These are phyloP conservation scores for Tachycineta bicolor DNA, from an alignment of 2,113 vertebrate species.

Conservation along the genomic window DNA sequence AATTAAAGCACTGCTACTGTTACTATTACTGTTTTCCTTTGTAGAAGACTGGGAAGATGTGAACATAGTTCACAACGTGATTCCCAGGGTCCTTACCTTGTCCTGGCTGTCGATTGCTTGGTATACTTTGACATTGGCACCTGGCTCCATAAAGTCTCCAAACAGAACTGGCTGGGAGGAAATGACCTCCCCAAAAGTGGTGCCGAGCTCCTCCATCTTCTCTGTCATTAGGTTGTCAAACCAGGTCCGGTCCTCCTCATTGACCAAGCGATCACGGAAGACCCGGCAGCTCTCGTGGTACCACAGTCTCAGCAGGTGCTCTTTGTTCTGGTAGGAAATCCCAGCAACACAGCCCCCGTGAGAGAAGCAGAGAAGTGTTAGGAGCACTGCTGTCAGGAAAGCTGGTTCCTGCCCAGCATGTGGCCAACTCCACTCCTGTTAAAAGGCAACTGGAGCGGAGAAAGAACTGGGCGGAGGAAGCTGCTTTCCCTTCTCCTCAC, in stretches of 20 bases:
- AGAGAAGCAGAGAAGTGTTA: not conserved
- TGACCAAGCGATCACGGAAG: constrained; percentile 89
- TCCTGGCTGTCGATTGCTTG: constrained; percentile 78
- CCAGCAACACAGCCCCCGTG: not conserved
- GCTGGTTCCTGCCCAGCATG: not conserved
- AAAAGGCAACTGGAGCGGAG: not conserved
- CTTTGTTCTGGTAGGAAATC: constrained; percentile 75
- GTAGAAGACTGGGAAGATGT: not conserved
- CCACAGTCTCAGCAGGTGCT: constrained; percentile 85
- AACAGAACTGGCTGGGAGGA: constrained; percentile 84
- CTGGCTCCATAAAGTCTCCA: constrained; percentile 88
- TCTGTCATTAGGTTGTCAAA: constrained; percentile 82
- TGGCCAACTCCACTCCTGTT: not conserved
- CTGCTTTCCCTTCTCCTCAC: not conserved
- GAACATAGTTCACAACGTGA: not conserved
- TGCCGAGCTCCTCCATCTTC: constrained; percentile 78
- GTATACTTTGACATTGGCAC: constrained; percentile 78
- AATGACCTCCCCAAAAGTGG: constrained; percentile 79
- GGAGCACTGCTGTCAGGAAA: not conserved
- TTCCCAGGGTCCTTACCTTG: constrained; percentile 71
- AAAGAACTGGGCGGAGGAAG: not conserved
- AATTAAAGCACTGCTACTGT: not conserved
- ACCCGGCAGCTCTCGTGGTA: constrained; percentile 91
- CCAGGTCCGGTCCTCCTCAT: constrained; percentile 82
- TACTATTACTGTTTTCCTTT: not conserved